phyloP scores from a whole-genome alignment of 1,140 invertebrate species.

The Ctenoplectra terminalis region DNA sequence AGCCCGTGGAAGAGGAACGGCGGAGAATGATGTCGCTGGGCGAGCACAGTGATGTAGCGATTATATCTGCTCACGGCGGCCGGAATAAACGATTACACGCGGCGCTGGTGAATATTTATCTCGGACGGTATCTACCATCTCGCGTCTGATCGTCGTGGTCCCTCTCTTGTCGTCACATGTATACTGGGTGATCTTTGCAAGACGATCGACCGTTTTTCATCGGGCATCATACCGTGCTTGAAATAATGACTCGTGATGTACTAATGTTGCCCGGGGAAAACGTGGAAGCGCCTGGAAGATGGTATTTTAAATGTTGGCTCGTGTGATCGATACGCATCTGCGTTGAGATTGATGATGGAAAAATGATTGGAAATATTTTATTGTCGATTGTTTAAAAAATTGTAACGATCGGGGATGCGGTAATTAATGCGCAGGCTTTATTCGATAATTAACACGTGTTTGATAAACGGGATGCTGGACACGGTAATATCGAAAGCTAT shows the following conservation, averaged over 20 bases:
- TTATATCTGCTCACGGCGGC: conserved; percentile 54
- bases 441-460: not conserved
- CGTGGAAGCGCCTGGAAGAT: not conserved
- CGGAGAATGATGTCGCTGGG: conserved; percentile 48
- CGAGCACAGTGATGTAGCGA: conserved; percentile 53
- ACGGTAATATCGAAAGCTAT: not conserved
- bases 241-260: not conserved
- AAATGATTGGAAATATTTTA: not conserved
- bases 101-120: conserved; percentile 58
- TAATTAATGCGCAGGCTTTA: not conserved
- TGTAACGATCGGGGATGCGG: not conserved
- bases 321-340: not conserved
- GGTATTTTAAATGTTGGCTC: not conserved
- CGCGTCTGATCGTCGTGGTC: conserved; percentile 40
- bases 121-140: conserved; percentile 55
- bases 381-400: not conserved
- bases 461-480: not conserved
- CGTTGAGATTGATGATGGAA: not conserved
- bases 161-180: conserved; percentile 49
- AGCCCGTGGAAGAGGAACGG: conserved; percentile 25
- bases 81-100: conserved; percentile 57
- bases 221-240: not conserved
- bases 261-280: not conserved
- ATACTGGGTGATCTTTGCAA: conserved; percentile 36
- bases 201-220: conserved; percentile 22